A percentile compares a stretch with the other conserved stretches of the same genome.
Evolutionary conservation across 1,140 invertebrate genomes (phyloP).

Genomic region (Penaeus japonicus): DNA sequence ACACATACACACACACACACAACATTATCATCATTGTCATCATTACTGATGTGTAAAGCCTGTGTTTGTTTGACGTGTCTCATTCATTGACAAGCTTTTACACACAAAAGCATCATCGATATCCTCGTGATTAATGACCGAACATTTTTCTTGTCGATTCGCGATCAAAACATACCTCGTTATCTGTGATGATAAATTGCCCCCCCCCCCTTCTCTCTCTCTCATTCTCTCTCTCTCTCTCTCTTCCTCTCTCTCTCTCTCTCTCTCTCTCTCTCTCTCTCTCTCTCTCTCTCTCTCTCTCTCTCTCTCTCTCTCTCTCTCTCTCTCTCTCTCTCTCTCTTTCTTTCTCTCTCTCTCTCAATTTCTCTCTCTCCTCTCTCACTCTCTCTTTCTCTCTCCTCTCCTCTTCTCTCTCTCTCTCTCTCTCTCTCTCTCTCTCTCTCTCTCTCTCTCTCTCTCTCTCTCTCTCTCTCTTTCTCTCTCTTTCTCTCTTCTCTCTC

Average conservation of each 20-base stretch:
- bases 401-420: background rate
- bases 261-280: background rate
- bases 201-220: background rate
- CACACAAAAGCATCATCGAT: too few relatives aligned
- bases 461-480: background rate
- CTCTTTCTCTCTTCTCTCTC: background rate
- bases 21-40: background rate
- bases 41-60: background rate
- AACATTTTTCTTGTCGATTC: background rate
- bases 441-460: background rate
- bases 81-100: too few relatives aligned
- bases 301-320: background rate
- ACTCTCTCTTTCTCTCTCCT: background rate
- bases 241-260: background rate
- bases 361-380: background rate
- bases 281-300: background rate
- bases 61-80: too few relatives aligned
- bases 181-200: background rate
- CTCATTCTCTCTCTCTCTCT: background rate
- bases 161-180: background rate
- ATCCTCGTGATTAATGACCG: too few relatives aligned
- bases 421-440: background rate
- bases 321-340: conserved; percentile 33
- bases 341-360: conserved; percentile 28
- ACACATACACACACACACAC: background rate